Percentiles rank a stretch among this genome's conserved stretches.
These are phyloP conservation scores for Leptobrachium leishanense DNA, from an alignment of 2,113 vertebrate species.

Conservation along the genomic window DNA sequence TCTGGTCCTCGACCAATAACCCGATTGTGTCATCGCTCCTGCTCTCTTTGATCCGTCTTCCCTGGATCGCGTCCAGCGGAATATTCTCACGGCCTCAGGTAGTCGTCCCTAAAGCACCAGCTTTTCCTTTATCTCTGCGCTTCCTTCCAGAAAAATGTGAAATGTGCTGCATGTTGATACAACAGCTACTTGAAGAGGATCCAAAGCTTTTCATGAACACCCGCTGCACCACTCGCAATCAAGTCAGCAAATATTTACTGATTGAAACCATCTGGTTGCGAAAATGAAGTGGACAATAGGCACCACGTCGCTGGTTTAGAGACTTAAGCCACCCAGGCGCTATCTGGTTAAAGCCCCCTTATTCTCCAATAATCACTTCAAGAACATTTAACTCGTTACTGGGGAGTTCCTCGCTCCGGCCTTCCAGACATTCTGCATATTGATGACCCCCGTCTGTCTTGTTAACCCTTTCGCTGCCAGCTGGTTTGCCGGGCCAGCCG, in stretches of 20 bases:
- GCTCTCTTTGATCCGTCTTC: constrained; percentile 26
- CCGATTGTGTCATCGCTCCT: constrained; percentile 11
- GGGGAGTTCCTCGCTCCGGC: too few species aligned
- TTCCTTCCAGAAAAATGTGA: constrained; percentile 23
- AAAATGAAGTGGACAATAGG: constrained; percentile 17
- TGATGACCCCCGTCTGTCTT: too few species aligned
- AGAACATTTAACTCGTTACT: too few species aligned
- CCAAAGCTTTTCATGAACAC: constrained; percentile 21
- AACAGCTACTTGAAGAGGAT: constrained; percentile 27
- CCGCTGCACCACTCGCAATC: constrained; percentile 6
- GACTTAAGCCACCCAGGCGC: constrained; percentile 7
- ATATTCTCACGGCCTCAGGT: constrained; percentile 46
- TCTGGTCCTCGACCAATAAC: constrained; percentile 8
- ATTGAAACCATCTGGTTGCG: constrained; percentile 28
- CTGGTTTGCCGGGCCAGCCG: too few species aligned
- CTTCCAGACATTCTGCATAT: too few species aligned
- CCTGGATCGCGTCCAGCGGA: constrained; percentile 16
- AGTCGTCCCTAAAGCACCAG: constrained; percentile 17
- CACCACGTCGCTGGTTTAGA: background rate
- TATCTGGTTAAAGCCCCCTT: background rate
- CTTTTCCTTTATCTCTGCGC: constrained; percentile 18
- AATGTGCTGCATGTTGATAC: constrained; percentile 21
- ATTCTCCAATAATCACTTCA: background rate
- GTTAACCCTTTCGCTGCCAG: too few species aligned
- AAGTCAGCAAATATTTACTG: constrained; percentile 20